Conservation (phyloP, 2,113 vertebrate species). For the Esox niger region DNA sequence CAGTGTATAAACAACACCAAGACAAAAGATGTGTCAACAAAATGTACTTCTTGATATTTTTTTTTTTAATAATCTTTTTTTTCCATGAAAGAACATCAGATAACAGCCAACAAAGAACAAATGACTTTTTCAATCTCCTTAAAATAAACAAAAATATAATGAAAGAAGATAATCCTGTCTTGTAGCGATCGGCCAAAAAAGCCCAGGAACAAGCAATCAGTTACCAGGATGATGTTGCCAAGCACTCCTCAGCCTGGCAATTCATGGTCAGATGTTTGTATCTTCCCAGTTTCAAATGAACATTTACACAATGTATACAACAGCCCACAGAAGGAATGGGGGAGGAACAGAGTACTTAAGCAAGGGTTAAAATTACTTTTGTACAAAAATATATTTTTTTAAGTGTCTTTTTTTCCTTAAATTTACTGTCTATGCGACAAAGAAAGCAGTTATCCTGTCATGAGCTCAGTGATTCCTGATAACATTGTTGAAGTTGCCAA, state of each 20-base stretch:
- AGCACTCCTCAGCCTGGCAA: slow-evolving; percentile 19
- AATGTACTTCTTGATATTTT: slow-evolving; percentile 49
- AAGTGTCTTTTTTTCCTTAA: slow-evolving; percentile 55
- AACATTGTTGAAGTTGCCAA: slow-evolving; percentile 53
- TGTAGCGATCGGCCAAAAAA: slow-evolving; percentile 53
- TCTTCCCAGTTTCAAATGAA: slow-evolving; percentile 46
- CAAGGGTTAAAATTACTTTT: slow-evolving; percentile 76
- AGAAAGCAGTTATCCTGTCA: slow-evolving; percentile 74
- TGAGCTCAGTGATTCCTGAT: slow-evolving; percentile 62
- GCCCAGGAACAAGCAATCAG: slow-evolving; percentile 58
- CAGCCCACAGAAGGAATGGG: slow-evolving; percentile 60
- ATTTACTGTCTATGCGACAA: slow-evolving; percentile 58
- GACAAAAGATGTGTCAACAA: not conserved
- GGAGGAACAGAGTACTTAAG: slow-evolving; percentile 63
- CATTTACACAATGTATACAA: slow-evolving; percentile 65
- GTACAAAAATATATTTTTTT: slow-evolving; percentile 81
- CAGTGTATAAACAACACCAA: not conserved
- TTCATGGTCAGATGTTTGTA: not conserved
- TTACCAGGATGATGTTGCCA: slow-evolving; percentile 45
- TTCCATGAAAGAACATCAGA: slow-evolving; percentile 73
- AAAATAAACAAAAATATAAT: slow-evolving; percentile 63
- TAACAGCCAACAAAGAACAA: slow-evolving; percentile 75
- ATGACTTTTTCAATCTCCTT: slow-evolving; percentile 61
- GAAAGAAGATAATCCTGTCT: slow-evolving; percentile 56
- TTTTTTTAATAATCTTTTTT: slow-evolving; percentile 59